phyloP scores from a whole-genome alignment of 2,113 vertebrate species.

The Scatophagus argus region DNA sequence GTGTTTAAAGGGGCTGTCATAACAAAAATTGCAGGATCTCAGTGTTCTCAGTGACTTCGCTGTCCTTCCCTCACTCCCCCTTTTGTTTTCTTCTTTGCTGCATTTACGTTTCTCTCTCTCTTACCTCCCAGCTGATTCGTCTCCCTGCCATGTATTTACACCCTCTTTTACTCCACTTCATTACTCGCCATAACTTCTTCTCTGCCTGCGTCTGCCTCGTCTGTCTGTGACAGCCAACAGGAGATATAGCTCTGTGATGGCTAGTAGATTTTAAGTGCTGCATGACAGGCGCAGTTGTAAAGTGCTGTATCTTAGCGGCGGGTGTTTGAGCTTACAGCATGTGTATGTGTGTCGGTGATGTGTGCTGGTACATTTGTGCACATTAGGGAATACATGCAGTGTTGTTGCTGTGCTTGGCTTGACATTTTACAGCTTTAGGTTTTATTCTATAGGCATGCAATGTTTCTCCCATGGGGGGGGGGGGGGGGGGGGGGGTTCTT shows the following conservation, averaged over 20 bases:
- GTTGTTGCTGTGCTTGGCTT: slow-evolving; percentile 29
- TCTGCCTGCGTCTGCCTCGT: background rate
- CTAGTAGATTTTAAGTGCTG: slow-evolving; percentile 61
- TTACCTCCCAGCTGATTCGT: slow-evolving; percentile 55
- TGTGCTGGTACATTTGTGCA: background rate
- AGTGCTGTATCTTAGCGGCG: slow-evolving; percentile 28
- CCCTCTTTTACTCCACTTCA: slow-evolving; percentile 66
- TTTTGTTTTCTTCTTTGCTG: slow-evolving; percentile 32
- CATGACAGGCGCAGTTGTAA: slow-evolving; percentile 45
- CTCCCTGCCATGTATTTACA: slow-evolving; percentile 57
- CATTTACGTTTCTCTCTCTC: slow-evolving; percentile 48
- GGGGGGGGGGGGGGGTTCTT: slow-evolving; percentile 5
- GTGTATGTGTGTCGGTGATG: background rate
- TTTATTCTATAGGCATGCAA: slow-evolving; percentile 34
- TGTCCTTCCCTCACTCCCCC: background rate
- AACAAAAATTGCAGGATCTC: slow-evolving; percentile 10
- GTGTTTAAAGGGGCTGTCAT: background rate
- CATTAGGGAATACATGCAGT: slow-evolving; percentile 24
- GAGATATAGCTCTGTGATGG: slow-evolving; percentile 46
- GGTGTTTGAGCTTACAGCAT: background rate
- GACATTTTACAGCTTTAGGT: slow-evolving; percentile 44
- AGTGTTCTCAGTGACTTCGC: slow-evolving; percentile 9
- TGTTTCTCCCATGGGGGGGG: slow-evolving; percentile 28
- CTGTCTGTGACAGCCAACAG: slow-evolving; percentile 33
- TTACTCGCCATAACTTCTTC: slow-evolving; percentile 57